Conservation (phyloP, 2,113 vertebrate genomes). For the Cacatua alba region DNA sequence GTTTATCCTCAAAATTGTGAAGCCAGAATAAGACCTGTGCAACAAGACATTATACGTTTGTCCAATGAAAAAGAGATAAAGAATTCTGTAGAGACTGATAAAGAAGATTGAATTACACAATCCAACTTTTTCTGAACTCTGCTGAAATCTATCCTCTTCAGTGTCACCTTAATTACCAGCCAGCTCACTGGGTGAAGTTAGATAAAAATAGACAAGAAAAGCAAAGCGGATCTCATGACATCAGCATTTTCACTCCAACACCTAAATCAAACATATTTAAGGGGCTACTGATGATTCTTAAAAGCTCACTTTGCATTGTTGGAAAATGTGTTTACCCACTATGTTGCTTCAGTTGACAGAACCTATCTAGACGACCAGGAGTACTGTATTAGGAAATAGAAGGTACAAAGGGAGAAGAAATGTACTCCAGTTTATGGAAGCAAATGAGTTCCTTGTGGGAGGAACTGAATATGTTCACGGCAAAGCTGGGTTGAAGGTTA, state of each 20-base stretch:
- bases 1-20: not conserved
- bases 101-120: not conserved
- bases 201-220: not conserved
- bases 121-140: not conserved
- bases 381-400: not conserved
- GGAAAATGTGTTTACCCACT: not conserved
- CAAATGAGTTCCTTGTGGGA: not conserved
- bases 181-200: not conserved
- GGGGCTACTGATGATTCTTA: not conserved
- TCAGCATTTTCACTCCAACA: not conserved
- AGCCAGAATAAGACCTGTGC: not conserved
- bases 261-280: not conserved
- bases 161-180: not conserved
- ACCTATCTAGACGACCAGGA: not conserved
- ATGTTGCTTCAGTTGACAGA: not conserved
- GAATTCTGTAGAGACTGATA: not conserved
- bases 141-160: not conserved
- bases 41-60: not conserved
- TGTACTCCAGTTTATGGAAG: not conserved
- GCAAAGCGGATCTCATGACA: not conserved
- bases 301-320: not conserved
- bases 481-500: not conserved
- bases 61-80: not conserved
- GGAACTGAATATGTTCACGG: not conserved
- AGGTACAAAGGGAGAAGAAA: not conserved